A percentile compares a stretch with the other conserved stretches of the same genome.
These are phyloP conservation scores for Panthera leo DNA, from an alignment of 2,113 vertebrate species.

Conservation along the genomic window DNA sequence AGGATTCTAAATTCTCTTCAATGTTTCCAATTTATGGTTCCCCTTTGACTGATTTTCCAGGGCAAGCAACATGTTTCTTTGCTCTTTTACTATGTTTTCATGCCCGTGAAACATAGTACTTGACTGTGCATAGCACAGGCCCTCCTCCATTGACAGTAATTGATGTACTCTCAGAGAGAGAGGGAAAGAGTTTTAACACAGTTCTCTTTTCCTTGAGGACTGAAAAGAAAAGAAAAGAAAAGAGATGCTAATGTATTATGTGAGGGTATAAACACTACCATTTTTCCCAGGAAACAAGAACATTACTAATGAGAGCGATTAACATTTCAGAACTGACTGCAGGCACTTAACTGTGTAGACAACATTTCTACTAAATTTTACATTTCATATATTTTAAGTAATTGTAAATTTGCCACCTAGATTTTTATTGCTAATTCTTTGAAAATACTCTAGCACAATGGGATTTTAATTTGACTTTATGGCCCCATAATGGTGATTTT, in stretches of 20 bases:
- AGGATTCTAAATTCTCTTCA: not conserved
- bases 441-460: not conserved
- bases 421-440: not conserved
- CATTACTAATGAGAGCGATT: slow-evolving; percentile 42
- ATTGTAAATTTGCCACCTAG: not conserved
- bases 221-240: not conserved
- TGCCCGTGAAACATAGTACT: not conserved
- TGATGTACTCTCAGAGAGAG: not conserved
- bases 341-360: not conserved
- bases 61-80: not conserved
- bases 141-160: not conserved
- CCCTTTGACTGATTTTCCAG: not conserved
- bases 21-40: not conserved
- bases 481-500: not conserved
- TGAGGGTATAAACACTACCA: not conserved
- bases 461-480: not conserved
- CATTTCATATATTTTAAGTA: slow-evolving; percentile 5
- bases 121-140: not conserved
- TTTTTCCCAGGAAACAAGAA: slow-evolving; percentile 41
- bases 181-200: not conserved
- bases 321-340: slow-evolving; percentile 50
- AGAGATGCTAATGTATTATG: slow-evolving; percentile 29
- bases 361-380: not conserved
- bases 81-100: not conserved
- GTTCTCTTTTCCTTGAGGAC: not conserved